Evolutionary conservation across 92 coral and sea anemone species (phyloP).

Genomic region (Epizoanthus scotinus): DNA sequence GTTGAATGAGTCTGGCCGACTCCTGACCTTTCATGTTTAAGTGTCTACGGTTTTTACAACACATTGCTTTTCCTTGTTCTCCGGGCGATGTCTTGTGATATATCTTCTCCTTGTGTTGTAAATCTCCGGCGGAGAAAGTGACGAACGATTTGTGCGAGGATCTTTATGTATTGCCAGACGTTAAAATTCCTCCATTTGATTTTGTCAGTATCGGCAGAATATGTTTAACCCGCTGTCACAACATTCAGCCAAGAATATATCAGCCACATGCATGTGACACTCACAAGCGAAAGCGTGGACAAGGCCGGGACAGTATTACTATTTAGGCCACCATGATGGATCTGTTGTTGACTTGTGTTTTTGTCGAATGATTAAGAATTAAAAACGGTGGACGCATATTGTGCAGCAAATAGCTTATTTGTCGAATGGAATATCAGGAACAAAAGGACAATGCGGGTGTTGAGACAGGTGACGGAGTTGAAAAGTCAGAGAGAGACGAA

Average conservation of each 20-base stretch:
- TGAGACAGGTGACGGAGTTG: slow-evolving; percentile 21
- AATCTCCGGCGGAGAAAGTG: not conserved
- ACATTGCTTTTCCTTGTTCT: not conserved
- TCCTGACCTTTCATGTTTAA: slow-evolving; percentile 32
- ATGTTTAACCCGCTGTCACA: not conserved
- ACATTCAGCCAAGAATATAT: not conserved
- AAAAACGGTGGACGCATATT: slow-evolving; percentile 12
- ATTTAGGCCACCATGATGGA: not conserved
- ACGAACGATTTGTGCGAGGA: not conserved
- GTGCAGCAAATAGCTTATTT: slow-evolving; percentile 27
- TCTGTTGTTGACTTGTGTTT: slow-evolving; percentile 24
- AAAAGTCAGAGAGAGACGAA: not conserved
- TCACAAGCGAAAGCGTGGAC: not conserved
- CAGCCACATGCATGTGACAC: not conserved
- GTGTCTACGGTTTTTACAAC: slow-evolving; percentile 37
- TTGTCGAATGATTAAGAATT: slow-evolving; percentile 25
- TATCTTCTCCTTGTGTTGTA: not conserved
- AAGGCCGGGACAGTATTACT: not conserved
- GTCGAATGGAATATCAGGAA: slow-evolving; percentile 17
- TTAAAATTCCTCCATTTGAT: slow-evolving; percentile 15
- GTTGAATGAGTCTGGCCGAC: slow-evolving; percentile 28
- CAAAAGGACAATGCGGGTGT: slow-evolving; percentile 33
- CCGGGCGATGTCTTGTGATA: not conserved
- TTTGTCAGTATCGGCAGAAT: slow-evolving; percentile 1
- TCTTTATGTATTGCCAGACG: slow-evolving; percentile 1